phyloP scores from a whole-genome alignment of 2,888 invertebrate species.

The Machimus rusticus region DNA sequence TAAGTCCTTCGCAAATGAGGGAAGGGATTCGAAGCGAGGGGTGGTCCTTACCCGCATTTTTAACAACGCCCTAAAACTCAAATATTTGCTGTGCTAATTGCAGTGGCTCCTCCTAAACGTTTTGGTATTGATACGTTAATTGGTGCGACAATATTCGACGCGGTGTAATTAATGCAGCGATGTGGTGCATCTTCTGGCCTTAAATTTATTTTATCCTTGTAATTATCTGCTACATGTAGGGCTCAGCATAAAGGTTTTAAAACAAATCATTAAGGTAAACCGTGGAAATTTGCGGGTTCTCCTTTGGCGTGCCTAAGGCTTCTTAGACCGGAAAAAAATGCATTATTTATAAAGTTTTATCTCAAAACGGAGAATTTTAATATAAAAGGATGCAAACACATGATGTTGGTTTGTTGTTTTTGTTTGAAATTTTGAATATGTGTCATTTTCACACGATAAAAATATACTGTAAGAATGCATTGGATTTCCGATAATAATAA shows the following conservation, averaged over 20 bases:
- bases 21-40: neutral
- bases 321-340: neutral
- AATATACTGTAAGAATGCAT: too few species aligned
- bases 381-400: neutral
- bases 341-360: neutral
- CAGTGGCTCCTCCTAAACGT: neutral
- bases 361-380: neutral
- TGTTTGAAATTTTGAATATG: neutral
- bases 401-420: neutral
- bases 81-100: neutral
- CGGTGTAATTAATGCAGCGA: neutral
- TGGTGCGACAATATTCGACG: neutral
- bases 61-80: neutral
- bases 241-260: neutral
- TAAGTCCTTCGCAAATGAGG: neutral
- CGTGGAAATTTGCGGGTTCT: neutral
- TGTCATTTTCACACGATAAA: neutral
- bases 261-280: neutral
- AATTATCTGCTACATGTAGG: neutral
- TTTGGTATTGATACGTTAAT: neutral
- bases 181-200: neutral
- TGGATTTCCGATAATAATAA: too few species aligned
- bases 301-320: neutral
- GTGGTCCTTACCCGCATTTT: neutral
- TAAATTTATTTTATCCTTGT: neutral